Evolutionary conservation across 2,797 vertebrate genomes (phyloP).

Genomic region (Pteropus rufus): DNA sequence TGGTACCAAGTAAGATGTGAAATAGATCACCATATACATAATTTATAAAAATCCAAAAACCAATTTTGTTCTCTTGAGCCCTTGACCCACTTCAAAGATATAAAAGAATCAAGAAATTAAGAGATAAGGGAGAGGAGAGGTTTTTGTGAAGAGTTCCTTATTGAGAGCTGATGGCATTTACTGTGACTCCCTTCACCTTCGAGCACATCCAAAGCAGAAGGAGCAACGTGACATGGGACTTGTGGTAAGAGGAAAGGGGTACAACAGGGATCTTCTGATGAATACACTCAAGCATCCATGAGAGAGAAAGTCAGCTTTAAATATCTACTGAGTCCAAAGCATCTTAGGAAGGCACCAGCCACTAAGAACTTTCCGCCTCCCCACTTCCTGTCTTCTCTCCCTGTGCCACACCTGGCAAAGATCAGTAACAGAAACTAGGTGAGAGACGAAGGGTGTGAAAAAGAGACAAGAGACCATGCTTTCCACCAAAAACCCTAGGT

Average conservation of each 20-base stretch:
- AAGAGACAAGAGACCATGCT: not conserved
- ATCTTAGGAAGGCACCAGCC: not conserved
- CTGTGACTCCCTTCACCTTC: not conserved
- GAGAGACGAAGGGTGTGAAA: not conserved
- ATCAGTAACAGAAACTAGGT: not conserved
- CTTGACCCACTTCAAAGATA: not conserved
- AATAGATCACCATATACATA: not conserved
- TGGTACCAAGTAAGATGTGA: not conserved
- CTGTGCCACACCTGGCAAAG: not conserved
- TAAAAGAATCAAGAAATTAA: not conserved
- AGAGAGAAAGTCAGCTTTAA: not conserved
- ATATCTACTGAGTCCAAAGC: not conserved
- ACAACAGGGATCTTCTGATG: not conserved
- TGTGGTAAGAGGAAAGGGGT: not conserved
- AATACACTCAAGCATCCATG: not conserved
- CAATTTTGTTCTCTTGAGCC: not conserved
- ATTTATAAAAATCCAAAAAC: not conserved
- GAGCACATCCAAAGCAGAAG: not conserved
- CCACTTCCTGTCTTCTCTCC: not conserved
- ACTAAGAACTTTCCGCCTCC: not conserved
- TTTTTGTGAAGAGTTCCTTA: not conserved
- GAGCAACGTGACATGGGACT: accelerated
- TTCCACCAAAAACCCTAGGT: not conserved
- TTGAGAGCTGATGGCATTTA: not conserved
- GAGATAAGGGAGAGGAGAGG: not conserved